phyloP scores from a whole-genome alignment of 1,140 invertebrate species.

The Xylocopa sonorina region DNA sequence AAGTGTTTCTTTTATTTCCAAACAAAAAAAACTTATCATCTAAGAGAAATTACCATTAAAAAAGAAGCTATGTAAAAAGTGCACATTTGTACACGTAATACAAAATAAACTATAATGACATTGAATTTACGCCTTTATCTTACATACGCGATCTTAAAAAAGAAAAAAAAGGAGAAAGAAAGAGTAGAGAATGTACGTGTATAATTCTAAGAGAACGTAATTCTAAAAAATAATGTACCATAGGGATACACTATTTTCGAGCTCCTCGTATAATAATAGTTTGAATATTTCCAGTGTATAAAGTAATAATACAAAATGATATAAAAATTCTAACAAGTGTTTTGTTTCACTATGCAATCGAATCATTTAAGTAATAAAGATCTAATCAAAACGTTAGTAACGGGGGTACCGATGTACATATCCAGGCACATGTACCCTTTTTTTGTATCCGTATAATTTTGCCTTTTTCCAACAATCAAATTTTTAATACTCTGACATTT shows the following conservation, averaged over 20 bases:
- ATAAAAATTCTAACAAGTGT: conserved; percentile 67
- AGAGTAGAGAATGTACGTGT: conserved; percentile 42
- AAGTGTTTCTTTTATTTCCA: conserved; percentile 44
- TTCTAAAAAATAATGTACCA: conserved; percentile 53
- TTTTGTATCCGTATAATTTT: conserved; percentile 66
- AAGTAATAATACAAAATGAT: conserved; percentile 74
- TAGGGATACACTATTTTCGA: conserved; percentile 66
- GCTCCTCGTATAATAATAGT: conserved; percentile 58
- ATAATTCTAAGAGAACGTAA: conserved; percentile 39
- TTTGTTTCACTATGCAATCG: conserved; percentile 54
- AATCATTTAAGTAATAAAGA: conserved; percentile 59
- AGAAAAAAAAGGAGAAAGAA: conserved; percentile 36
- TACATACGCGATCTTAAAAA: conserved; percentile 47
- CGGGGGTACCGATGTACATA: conserved; percentile 61
- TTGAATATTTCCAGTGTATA: conserved; percentile 67
- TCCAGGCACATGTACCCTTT: conserved; percentile 58
- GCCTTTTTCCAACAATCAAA: conserved; percentile 71
- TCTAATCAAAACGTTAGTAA: conserved; percentile 63
- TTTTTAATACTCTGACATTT: conserved; percentile 74
- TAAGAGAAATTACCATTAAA: conserved; percentile 34
- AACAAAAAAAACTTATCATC: conserved; percentile 40
- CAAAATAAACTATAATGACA: conserved; percentile 46
- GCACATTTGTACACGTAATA: conserved; percentile 42
- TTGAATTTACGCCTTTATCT: conserved; percentile 46
- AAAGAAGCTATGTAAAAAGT: conserved; percentile 47